phyloP scores from a whole-genome alignment of 2,113 vertebrate genomes.

The Clarias magur region DNA sequence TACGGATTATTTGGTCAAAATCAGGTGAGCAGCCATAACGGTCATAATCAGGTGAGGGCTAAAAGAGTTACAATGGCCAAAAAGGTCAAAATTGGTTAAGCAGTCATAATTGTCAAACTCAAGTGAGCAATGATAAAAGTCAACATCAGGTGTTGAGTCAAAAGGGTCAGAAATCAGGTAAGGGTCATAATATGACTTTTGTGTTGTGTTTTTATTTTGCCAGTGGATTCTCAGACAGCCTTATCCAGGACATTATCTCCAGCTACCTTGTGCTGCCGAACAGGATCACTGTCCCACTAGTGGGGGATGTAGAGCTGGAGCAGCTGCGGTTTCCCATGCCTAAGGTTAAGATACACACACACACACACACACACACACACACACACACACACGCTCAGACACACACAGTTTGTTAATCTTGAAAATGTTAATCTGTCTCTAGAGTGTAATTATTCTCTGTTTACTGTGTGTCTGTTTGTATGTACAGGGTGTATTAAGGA shows the following conservation, averaged over 20 bases:
- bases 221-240: slow-evolving; percentile 90
- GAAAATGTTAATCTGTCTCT: not conserved
- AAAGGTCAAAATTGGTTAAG: not conserved
- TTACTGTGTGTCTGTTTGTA: not conserved
- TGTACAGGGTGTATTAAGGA: slow-evolving; percentile 88
- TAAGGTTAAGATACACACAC: slow-evolving; percentile 78
- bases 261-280: slow-evolving; percentile 95
- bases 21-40: not conserved
- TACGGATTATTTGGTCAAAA: not conserved
- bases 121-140: not conserved
- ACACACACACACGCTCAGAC: not conserved
- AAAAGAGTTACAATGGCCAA: too few species aligned
- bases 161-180: not conserved
- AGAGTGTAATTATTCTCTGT: not conserved
- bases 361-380: not conserved
- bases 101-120: not conserved
- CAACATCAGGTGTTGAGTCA: not conserved
- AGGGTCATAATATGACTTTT: not conserved
- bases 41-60: not conserved
- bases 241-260: slow-evolving; percentile 93
- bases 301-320: slow-evolving; percentile 87
- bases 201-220: slow-evolving; percentile 46
- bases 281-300: slow-evolving; percentile 90
- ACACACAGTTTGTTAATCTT: not conserved
- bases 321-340: slow-evolving; percentile 91